A percentile compares a stretch with the other conserved stretches of the same genome.
These are phyloP conservation scores for Gracilinanus agilis DNA, from an alignment of 2,113 vertebrate genomes.

Conservation along the genomic window DNA sequence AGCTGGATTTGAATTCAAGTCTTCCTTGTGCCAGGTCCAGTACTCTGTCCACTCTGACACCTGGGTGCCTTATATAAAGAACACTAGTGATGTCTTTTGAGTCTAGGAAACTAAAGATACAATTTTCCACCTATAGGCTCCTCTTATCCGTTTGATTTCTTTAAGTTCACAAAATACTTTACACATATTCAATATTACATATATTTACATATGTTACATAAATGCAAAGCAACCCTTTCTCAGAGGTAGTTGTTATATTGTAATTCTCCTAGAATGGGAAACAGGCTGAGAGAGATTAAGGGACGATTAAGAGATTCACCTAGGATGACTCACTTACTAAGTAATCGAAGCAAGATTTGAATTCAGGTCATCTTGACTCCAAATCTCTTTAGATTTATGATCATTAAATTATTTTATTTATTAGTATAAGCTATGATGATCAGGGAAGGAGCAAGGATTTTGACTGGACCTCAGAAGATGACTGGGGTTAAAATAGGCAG, in stretches of 20 bases:
- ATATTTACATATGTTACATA: too few species aligned
- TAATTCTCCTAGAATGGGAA: background rate
- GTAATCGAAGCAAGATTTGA: background rate
- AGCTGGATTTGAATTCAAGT: background rate
- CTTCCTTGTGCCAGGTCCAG: background rate
- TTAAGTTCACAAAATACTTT: background rate
- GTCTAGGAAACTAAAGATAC: background rate
- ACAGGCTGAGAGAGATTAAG: background rate
- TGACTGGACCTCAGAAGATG: background rate
- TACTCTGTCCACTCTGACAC: background rate
- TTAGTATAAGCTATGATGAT: background rate
- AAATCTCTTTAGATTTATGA: background rate
- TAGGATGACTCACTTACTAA: background rate
- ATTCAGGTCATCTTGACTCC: background rate
- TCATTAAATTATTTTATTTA: background rate
- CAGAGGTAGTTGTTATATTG: background rate
- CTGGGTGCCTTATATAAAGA: background rate
- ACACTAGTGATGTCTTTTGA: background rate
- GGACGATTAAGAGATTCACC: background rate
- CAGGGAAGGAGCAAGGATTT: background rate
- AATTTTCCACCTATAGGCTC: background rate
- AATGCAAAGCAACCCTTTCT: background rate
- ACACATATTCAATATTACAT: background rate
- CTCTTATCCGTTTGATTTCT: background rate
- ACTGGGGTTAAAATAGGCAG: background rate